Evolutionary conservation across 2,113 vertebrate species (phyloP).

Genomic region (Megaceryle torquata): DNA sequence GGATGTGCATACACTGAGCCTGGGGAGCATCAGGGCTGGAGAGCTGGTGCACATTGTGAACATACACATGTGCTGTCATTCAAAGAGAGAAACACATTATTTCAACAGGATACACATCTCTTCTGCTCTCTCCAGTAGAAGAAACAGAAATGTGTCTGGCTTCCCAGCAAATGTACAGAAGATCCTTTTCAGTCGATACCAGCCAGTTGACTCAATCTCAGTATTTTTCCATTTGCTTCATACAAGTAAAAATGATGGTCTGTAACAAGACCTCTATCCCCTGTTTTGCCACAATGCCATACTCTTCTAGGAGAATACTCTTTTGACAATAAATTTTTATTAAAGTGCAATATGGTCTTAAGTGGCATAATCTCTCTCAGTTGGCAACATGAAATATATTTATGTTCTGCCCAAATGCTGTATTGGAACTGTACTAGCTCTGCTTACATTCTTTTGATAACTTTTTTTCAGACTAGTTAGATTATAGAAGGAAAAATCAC

Average conservation of each 20-base stretch:
- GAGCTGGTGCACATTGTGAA: background rate
- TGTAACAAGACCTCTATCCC: background rate
- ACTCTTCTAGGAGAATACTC: background rate
- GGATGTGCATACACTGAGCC: background rate
- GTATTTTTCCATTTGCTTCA: background rate
- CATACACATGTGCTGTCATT: accelerated
- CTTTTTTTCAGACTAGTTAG: background rate
- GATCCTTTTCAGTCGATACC: background rate
- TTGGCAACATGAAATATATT: background rate
- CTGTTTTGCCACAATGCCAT: background rate
- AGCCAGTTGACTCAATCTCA: background rate
- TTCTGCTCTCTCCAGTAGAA: background rate
- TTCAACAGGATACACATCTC: background rate
- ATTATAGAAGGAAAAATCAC: background rate
- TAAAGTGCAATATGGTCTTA: background rate
- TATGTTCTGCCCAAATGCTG: background rate
- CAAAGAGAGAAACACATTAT: background rate
- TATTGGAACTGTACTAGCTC: background rate
- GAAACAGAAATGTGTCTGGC: background rate
- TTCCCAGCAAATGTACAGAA: background rate
- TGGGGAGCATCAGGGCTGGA: background rate
- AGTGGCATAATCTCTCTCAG: background rate
- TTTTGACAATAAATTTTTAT: constrained; percentile 7
- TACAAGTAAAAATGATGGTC: background rate
- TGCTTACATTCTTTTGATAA: background rate